Evolutionary conservation across 2,113 vertebrate genomes (phyloP), one percentile per base, ranked within the genome.

Genomic region (Semicossyphus pulcher): DNA sequence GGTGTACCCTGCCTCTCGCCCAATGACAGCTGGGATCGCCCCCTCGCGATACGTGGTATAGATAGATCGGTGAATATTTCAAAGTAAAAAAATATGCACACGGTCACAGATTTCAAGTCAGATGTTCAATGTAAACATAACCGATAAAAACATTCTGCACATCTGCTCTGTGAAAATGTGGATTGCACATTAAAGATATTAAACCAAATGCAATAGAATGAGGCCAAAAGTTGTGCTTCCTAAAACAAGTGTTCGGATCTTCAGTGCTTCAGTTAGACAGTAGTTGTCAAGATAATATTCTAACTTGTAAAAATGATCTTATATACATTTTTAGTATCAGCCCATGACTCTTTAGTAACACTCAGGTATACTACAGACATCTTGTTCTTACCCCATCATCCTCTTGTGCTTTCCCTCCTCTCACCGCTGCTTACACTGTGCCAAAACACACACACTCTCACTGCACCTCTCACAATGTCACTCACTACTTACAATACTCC

Each of bases 391-490:
- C 47, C 53, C 42, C 11, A 14, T 23, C 32, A 1, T 34, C 32
- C 20, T n/a, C 41, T 20, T 51, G 15, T 76, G 37, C 20, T 9
- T 7, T 41, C 34, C 51, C 21, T 60, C 36, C 25, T 21, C 37
- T 26, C 3, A 12, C 45, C 18, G 5, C 20, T 20, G 47, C 70
- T 11, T 34, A 62, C 23, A 18, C 48, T 44, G 41, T 68, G 58
- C 73, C 71, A 85, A 79, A 21, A 77, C 20, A 58, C 65, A 75
- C 15, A 29, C 60, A n/a, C 47, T 16, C 18, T 34, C 49, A 16
- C n/a, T 53, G 5, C 18, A 45, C 61, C 36, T 82, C 72, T 73
- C 4, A 7, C 57, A 58, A 20, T 65, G 8, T 45, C 41, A 21
- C 15, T 47, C 41, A 10, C 16, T 63, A 14, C 47, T 74, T 21